Percentiles rank a stretch among this genome's conserved stretches.
Evolutionary conservation across 2,113 vertebrate genomes (phyloP).

Genomic region (Brienomyrus brachyistius): DNA sequence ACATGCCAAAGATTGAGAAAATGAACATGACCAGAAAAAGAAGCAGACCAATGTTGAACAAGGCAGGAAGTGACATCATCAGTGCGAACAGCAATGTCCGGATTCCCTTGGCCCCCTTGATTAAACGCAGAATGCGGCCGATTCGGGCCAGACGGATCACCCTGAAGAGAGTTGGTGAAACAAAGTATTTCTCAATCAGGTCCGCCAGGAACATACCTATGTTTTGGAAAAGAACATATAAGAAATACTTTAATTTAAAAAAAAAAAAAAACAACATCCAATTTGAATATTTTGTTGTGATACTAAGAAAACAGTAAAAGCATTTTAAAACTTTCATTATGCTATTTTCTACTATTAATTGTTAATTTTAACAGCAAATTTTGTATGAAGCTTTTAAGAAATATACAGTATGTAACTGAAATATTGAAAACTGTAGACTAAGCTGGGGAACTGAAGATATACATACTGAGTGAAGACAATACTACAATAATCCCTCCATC

Average conservation of each 20-base stretch:
- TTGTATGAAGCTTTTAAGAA: not conserved
- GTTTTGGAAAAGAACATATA: constrained; percentile 23
- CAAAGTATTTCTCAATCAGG: constrained; percentile 96
- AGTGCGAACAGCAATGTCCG: constrained; percentile 96
- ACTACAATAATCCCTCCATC: not conserved
- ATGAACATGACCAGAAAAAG: constrained; percentile 99
- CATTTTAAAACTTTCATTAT: not conserved
- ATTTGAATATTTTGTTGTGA: not conserved
- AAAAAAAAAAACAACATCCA: not conserved
- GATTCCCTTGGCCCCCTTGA: constrained; percentile 97
- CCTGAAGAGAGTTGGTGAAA: constrained; percentile 94
- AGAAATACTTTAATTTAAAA: constrained; percentile 4
- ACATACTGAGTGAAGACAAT: not conserved
- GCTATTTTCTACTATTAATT: not conserved
- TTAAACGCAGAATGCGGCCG: constrained; percentile 90
- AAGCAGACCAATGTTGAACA: constrained; percentile 96
- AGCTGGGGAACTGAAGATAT: not conserved
- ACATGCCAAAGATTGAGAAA: constrained; percentile 99
- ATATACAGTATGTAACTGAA: not conserved
- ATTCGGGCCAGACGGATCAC: constrained; percentile 97
- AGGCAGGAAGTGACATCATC: constrained; percentile 98
- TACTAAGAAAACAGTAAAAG: not conserved
- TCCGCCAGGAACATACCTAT: constrained; percentile 98
- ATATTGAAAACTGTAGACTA: not conserved
- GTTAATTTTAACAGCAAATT: not conserved